Base-by-base conservation (phyloP, 1,140 invertebrate genomes). In the Colletes latitarsis region DNA sequence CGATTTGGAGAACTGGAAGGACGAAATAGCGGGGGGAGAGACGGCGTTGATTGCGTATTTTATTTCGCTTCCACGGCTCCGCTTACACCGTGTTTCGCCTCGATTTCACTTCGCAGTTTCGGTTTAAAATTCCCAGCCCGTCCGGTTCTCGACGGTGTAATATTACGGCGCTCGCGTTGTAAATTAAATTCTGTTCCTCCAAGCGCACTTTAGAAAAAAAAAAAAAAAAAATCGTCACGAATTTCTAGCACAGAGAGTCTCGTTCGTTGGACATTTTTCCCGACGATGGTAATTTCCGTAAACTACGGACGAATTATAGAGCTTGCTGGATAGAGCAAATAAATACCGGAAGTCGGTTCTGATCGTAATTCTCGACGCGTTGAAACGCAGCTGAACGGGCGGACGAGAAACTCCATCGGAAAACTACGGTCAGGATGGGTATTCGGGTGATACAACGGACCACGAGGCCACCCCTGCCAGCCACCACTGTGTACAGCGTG, bases 381-480 rank as follows among this genome's bases (percentile, higher is more conserved):
- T 15, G 41, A 57, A 67, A 92, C 91, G 71, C 90, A 97, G 96
- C 96, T 10, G 96, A 97, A 62, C 92, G 95, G 82, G 94, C 95
- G 0, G 96, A 98, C 79, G 96, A 97, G 85, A 97, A 96, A 90
- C 93, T 96, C 2, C 96, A 96, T 8, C 94, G 96, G 77, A 94
- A 96, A 69, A 96, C 95, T 73, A 95, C 95, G 39, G 96, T 98
- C n/a, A 94, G 96, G n/a, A 97, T 98, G 96, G 96, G 96, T 4
- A 96, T 98, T 76, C 93, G 96, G 41, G 96, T 97, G 53, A 94
- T 97, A 4, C 96, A 97, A 88, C 93, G 94, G 72, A 93, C 93
- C 6, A 92, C 90, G 53, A 92, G 92, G n/a, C 91, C 93, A 6
- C 92, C 93, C 9, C 89, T 93, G 49, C 92, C 94, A 57, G 84